A percentile compares a stretch with the other conserved stretches of the same genome.
Evolutionary conservation across 2,888 invertebrate species (phyloP).

Genomic region (Portevinia maculata): DNA sequence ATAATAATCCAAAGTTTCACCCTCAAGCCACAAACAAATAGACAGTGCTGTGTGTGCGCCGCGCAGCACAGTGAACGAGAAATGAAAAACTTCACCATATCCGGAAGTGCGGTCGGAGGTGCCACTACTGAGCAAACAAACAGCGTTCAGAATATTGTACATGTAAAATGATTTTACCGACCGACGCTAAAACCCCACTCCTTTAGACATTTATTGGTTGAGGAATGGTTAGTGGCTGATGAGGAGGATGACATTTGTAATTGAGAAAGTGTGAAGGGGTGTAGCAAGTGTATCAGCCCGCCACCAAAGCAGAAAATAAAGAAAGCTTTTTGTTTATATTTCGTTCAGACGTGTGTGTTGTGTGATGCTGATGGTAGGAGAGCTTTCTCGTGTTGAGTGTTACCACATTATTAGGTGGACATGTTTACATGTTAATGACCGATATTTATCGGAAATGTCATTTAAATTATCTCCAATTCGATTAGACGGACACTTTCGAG

Average conservation of each 20-base stretch:
- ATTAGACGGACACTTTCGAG: conserved; percentile 22
- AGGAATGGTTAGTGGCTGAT: conserved; percentile 3
- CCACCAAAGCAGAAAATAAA: neutral
- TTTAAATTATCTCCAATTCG: conserved; percentile 43
- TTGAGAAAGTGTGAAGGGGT: conserved; percentile 51
- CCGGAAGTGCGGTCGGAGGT: conserved; percentile 66
- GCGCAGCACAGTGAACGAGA: conserved; percentile 7
- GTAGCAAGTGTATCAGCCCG: conserved; percentile 21
- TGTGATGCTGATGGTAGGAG: conserved; percentile 5
- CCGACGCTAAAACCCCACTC: conserved; percentile 12
- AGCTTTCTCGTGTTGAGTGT: conserved; percentile 38
- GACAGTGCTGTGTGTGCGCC: neutral
- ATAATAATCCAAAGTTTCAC: conserved; percentile 65
- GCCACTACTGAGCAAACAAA: conserved; percentile 53
- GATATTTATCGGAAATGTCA: conserved; percentile 58
- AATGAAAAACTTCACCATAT: conserved; percentile 31
- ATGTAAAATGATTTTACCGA: conserved; percentile 62
- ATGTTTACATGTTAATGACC: conserved; percentile 58
- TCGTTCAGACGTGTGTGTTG: neutral
- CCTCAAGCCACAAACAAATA: conserved; percentile 55
- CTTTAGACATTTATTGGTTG: conserved; percentile 38
- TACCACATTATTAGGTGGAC: conserved; percentile 44
- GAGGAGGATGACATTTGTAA: conserved; percentile 55
- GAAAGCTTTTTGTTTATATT: conserved; percentile 43
- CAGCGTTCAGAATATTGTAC: conserved; percentile 49